Conservation (phyloP, 2,888 invertebrate species). For the Agelastica alni region DNA sequence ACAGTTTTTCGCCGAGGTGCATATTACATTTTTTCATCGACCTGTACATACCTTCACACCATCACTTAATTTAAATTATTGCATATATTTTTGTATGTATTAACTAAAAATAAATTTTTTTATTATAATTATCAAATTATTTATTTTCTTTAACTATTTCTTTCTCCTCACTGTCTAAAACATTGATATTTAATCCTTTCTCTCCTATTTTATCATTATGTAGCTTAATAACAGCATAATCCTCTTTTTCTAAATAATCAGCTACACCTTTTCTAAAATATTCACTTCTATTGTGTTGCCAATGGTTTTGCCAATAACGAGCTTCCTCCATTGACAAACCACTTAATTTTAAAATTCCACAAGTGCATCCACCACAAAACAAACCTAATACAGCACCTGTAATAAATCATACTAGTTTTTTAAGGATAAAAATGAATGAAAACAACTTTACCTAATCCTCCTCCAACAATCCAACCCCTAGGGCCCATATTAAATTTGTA, state of each 20-base stretch:
- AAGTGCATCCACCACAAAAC: slow-evolving; percentile 62
- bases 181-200: slow-evolving; percentile 40
- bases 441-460: slow-evolving; percentile 61
- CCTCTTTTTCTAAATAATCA: slow-evolving; percentile 45
- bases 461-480: slow-evolving; percentile 70
- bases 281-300: slow-evolving; percentile 54
- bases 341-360: slow-evolving; percentile 61
- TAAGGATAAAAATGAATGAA: background rate
- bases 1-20: too few species aligned
- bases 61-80: background rate
- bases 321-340: slow-evolving; percentile 70
- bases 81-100: background rate
- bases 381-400: slow-evolving; percentile 65
- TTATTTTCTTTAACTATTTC: slow-evolving; percentile 11
- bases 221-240: slow-evolving; percentile 43
- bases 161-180: slow-evolving; percentile 35
- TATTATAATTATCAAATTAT: background rate
- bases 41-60: too few species aligned
- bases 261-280: slow-evolving; percentile 48
- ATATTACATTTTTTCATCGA: too few species aligned
- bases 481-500: slow-evolving; percentile 73
- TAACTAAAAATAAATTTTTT: background rate
- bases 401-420: too few species aligned
- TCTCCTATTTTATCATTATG: slow-evolving; percentile 41
- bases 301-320: slow-evolving; percentile 63